Percentiles rank a stretch among this genome's conserved stretches.
Evolutionary conservation across 1,140 invertebrate genomes (phyloP).

Genomic region (Ceratina australensis): DNA sequence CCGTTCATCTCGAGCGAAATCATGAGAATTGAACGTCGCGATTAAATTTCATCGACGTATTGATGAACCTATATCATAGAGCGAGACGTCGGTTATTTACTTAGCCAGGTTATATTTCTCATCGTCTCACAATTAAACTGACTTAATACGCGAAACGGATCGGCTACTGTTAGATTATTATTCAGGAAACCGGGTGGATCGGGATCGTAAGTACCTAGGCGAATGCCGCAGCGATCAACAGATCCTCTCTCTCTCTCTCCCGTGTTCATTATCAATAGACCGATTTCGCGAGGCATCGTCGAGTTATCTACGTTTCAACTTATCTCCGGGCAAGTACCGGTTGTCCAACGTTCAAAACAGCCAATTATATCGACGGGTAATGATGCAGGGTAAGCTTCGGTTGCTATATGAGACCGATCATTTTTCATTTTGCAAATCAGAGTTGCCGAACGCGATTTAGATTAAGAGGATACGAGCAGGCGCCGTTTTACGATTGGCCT

Average conservation of each 20-base stretch:
- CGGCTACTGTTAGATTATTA: slow-evolving; percentile 24
- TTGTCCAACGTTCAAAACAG: background rate
- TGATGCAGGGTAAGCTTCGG: background rate
- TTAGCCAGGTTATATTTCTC: background rate
- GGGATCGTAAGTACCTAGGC: background rate
- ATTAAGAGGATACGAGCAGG: no score
- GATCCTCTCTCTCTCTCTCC: background rate
- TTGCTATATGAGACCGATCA: no score
- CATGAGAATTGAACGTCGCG: background rate
- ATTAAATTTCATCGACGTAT: background rate
- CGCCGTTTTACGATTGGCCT: no score
- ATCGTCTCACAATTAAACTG: slow-evolving; percentile 2
- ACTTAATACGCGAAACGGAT: slow-evolving; percentile 7
- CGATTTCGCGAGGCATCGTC: background rate
- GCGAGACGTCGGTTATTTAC: no score
- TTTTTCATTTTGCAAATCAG: no score
- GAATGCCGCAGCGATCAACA: background rate
- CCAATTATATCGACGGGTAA: slow-evolving; percentile 20
- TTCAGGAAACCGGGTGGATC: background rate
- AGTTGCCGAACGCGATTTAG: no score
- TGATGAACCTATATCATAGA: background rate
- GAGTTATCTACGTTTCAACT: background rate
- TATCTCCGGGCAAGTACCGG: background rate
- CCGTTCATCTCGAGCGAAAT: background rate
- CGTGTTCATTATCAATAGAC: slow-evolving; percentile 21